A percentile compares a stretch with the other conserved stretches of the same genome.
Evolutionary conservation across 2,888 invertebrate species (phyloP).

Genomic region (Agrochola lychnidis): DNA sequence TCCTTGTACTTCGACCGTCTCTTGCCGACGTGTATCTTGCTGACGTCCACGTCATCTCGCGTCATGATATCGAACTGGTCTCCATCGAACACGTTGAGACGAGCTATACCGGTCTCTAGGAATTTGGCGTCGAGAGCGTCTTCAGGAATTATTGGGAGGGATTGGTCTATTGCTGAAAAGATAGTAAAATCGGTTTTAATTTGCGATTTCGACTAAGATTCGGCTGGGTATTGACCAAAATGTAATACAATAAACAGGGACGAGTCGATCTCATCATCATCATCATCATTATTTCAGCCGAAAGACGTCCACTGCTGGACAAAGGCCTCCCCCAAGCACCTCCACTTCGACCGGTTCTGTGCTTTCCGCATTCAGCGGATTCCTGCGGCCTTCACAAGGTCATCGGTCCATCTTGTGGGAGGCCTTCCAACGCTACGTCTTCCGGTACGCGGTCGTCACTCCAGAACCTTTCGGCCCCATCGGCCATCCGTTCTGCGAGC

Average conservation of each 20-base stretch:
- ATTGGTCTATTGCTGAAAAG: slow-evolving; percentile 85
- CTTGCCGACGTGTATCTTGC: slow-evolving; percentile 89
- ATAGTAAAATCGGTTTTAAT: neutral
- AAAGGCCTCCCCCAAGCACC: too few species aligned
- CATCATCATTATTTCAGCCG: too few species aligned
- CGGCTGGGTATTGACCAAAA: neutral
- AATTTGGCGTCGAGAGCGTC: slow-evolving; percentile 90
- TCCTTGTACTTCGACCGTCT: slow-evolving; percentile 91
- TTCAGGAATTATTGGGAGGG: slow-evolving; percentile 92
- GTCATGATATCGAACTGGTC: slow-evolving; percentile 95
- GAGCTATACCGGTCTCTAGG: slow-evolving; percentile 89
- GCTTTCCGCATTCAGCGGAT: too few species aligned
- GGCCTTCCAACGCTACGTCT: too few species aligned
- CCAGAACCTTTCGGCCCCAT: too few species aligned
- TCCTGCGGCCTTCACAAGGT: too few species aligned
- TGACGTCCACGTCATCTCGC: slow-evolving; percentile 88
- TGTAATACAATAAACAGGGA: neutral
- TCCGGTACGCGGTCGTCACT: too few species aligned
- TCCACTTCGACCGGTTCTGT: too few species aligned
- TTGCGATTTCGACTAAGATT: neutral
- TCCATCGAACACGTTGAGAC: slow-evolving; percentile 94
- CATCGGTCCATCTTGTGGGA: too few species aligned
- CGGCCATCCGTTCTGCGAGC: too few species aligned
- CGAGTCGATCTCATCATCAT: too few species aligned
- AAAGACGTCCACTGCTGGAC: too few species aligned